Percentiles rank a stretch among this genome's conserved stretches.
These are phyloP conservation scores for Cichladusa arquata DNA, from an alignment of 2,113 vertebrate species.

Conservation along the genomic window DNA sequence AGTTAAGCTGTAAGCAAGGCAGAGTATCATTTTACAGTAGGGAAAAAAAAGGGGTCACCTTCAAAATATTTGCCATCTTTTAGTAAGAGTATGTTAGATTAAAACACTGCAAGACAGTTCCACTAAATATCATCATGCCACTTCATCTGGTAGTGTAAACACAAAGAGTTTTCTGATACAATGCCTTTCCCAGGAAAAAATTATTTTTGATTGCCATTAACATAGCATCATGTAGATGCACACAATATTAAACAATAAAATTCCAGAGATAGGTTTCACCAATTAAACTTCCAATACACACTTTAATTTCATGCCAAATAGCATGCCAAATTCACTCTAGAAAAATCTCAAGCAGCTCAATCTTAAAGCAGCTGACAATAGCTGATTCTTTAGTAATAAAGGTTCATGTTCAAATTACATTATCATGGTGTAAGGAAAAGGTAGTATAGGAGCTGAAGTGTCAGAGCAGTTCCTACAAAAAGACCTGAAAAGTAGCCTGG, in stretches of 20 bases:
- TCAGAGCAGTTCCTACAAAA: neutral
- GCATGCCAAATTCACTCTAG: neutral
- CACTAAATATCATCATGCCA: neutral
- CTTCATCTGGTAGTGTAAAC: neutral
- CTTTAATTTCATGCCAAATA: neutral
- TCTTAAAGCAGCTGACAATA: neutral
- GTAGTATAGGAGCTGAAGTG: neutral
- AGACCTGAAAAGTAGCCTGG: neutral
- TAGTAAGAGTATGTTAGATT: neutral
- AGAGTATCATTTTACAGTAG: neutral
- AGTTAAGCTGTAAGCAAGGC: neutral
- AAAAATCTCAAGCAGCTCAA: neutral
- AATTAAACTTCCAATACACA: neutral
- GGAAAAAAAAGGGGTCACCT: neutral
- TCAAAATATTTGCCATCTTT: neutral
- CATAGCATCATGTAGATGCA: neutral
- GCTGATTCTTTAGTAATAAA: neutral
- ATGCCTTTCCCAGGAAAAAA: neutral
- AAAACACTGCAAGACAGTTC: neutral
- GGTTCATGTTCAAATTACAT: neutral
- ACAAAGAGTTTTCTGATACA: neutral
- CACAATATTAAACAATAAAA: neutral
- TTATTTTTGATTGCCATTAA: neutral
- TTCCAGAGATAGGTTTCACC: neutral
- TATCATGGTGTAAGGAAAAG: neutral